A percentile compares a stretch with the other conserved stretches of the same genome.
phyloP scores from a whole-genome alignment of 2,797 vertebrate genomes.

The Peromyscus aztecus region DNA sequence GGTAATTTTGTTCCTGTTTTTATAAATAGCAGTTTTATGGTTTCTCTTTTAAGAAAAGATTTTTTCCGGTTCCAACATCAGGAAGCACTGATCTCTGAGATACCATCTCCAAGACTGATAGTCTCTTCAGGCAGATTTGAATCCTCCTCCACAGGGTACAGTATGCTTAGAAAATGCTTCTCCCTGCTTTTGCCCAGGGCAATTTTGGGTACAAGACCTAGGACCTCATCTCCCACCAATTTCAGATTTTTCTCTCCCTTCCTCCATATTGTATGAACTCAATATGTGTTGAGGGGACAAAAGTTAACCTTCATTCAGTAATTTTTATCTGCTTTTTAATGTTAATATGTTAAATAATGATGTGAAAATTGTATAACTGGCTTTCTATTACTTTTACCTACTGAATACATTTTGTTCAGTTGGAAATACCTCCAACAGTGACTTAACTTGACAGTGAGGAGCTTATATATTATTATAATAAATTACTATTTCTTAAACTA shows the following conservation, averaged over 20 bases:
- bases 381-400: slow-evolving; percentile 56
- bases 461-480: slow-evolving; percentile 54
- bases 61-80: not conserved
- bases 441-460: slow-evolving; percentile 31
- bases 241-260: not conserved
- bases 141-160: not conserved
- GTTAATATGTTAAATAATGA: not conserved
- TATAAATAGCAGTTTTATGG: not conserved
- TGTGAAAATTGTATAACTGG: not conserved
- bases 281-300: not conserved
- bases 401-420: slow-evolving; percentile 37
- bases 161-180: not conserved
- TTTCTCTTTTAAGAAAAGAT: slow-evolving; percentile 41
- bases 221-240: not conserved
- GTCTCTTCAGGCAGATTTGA: not conserved
- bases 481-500: slow-evolving; percentile 60
- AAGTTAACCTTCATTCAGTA: not conserved
- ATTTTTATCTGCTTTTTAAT: slow-evolving; percentile 39
- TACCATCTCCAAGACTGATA: not conserved
- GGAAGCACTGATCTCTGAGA: slow-evolving; percentile 35
- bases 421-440: slow-evolving; percentile 55
- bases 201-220: too few species aligned
- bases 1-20: not conserved
- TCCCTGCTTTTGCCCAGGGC: not conserved
- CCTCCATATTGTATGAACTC: not conserved